Percentiles rank a stretch among this genome's conserved stretches.
These are phyloP conservation scores for Zaprionus lineosus DNA, from an alignment of 2,888 invertebrate species.

Conservation along the genomic window DNA sequence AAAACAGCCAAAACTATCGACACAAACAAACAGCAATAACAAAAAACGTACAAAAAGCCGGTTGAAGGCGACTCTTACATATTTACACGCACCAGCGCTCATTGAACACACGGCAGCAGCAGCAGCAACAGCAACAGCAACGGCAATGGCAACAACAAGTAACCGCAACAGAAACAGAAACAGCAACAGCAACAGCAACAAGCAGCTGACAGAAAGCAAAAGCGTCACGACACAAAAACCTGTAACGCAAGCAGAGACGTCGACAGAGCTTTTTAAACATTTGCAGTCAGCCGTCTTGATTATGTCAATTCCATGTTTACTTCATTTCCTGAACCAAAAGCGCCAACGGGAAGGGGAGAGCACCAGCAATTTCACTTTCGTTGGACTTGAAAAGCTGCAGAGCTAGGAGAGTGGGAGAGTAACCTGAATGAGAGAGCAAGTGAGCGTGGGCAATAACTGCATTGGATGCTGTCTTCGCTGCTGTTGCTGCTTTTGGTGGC, in stretches of 20 bases:
- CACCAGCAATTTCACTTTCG: conserved; percentile 72
- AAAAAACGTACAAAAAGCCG: conserved; percentile 70
- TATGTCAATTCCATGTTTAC: conserved; percentile 78
- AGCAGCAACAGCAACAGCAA: conserved; percentile 18
- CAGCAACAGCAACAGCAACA: conserved; percentile 17
- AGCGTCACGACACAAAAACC: conserved; percentile 70
- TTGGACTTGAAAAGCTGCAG: conserved; percentile 78
- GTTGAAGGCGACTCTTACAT: conserved; percentile 79
- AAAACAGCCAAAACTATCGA: conserved; percentile 32
- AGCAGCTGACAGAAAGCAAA: conserved; percentile 52
- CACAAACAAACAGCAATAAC: conserved; percentile 18
- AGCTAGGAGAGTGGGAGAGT: conserved; percentile 16
- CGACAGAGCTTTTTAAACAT: conserved; percentile 60
- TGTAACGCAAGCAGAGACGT: conserved; percentile 57
- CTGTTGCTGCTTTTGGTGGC: conserved; percentile 18
- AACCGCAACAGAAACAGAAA: conserved; percentile 16
- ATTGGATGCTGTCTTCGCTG: conserved; percentile 53
- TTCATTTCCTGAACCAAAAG: conserved; percentile 71
- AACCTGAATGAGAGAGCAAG: conserved; percentile 24
- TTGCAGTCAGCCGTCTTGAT: conserved; percentile 68
- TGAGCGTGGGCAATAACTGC: conserved; percentile 38
- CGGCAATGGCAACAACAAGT: conserved; percentile 6
- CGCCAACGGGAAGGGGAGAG: conserved; percentile 17
- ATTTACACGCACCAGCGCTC: conserved; percentile 77
- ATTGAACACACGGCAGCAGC: conserved; percentile 61